These are phyloP conservation scores for Trissolcus basalis DNA, from an alignment of 1,140 invertebrate genomes.

Conservation along the genomic window DNA sequence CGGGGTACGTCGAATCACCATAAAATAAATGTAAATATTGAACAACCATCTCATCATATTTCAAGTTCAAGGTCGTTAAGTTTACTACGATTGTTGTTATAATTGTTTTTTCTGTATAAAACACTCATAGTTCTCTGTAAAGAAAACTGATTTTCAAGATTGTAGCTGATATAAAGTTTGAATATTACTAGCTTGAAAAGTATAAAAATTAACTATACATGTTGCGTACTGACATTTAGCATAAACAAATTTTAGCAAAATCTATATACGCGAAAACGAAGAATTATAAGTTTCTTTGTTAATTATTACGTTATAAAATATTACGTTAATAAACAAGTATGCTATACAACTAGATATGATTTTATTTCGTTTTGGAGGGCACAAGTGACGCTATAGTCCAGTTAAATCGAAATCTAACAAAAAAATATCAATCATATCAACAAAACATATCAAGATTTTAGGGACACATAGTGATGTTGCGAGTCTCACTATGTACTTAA, in stretches of 20 bases:
- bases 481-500: constrained; percentile 26
- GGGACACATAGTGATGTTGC: constrained; percentile 1
- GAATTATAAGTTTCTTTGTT: constrained; percentile 38
- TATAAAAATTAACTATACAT: constrained; percentile 13
- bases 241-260: constrained; percentile 16
- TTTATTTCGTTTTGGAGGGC: constrained; percentile 28
- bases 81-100: constrained; percentile 12
- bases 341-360: constrained; percentile 24
- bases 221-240: constrained; percentile 34
- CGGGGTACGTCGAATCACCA: too few relatives aligned
- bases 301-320: too few relatives aligned
- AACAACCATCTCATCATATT: not conserved
- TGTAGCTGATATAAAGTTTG: constrained; percentile 24
- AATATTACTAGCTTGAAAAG: constrained; percentile 21
- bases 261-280: constrained; percentile 4
- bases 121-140: constrained; percentile 1
- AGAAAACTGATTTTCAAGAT: constrained; percentile 29
- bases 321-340: constrained; percentile 43
- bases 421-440: constrained; percentile 29
- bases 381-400: too few relatives aligned
- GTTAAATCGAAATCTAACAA: constrained; percentile 14
- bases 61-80: not conserved
- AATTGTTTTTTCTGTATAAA: constrained; percentile 23
- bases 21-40: constrained; percentile 9
- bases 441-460: constrained; percentile 35